Conservation (phyloP, 1,140 invertebrate species). For the Aleiodes sp. region DNA sequence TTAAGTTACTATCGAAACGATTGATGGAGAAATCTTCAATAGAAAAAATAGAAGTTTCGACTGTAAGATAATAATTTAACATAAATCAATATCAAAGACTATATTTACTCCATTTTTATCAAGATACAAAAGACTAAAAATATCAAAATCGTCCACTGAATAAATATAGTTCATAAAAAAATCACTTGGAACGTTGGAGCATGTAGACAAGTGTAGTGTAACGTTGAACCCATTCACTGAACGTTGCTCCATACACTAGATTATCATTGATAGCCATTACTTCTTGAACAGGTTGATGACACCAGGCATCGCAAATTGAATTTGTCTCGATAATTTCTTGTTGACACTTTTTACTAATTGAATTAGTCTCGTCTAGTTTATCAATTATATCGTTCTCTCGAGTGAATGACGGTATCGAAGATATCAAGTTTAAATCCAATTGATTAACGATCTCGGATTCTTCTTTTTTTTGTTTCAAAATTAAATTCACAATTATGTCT, state of each 20-base stretch:
- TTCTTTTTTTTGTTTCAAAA: slow-evolving; percentile 34
- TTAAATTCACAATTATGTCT: slow-evolving; percentile 35
- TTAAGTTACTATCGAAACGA: too few species aligned
- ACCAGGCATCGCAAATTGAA: slow-evolving; percentile 46
- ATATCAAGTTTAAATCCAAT: slow-evolving; percentile 6
- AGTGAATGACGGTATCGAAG: not conserved
- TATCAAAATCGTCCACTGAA: not conserved
- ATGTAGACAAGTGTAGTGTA: slow-evolving; percentile 50
- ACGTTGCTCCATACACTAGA: slow-evolving; percentile 44
- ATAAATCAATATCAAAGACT: too few species aligned
- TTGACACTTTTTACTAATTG: slow-evolving; percentile 33
- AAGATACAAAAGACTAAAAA: too few species aligned
- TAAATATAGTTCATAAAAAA: not conserved
- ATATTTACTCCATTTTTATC: too few species aligned
- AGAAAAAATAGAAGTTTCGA: too few species aligned
- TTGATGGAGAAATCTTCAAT: too few species aligned
- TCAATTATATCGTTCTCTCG: slow-evolving; percentile 40
- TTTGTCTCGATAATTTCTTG: slow-evolving; percentile 46
- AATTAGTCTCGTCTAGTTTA: slow-evolving; percentile 41
- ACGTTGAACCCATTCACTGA: slow-evolving; percentile 51
- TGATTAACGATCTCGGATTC: slow-evolving; percentile 21
- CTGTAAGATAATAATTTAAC: too few species aligned
- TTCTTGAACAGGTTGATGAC: slow-evolving; percentile 45
- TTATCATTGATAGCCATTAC: slow-evolving; percentile 44
- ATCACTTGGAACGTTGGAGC: slow-evolving; percentile 47